phyloP scores from a whole-genome alignment of 2,797 vertebrate species.

The Molossus alvarezi region DNA sequence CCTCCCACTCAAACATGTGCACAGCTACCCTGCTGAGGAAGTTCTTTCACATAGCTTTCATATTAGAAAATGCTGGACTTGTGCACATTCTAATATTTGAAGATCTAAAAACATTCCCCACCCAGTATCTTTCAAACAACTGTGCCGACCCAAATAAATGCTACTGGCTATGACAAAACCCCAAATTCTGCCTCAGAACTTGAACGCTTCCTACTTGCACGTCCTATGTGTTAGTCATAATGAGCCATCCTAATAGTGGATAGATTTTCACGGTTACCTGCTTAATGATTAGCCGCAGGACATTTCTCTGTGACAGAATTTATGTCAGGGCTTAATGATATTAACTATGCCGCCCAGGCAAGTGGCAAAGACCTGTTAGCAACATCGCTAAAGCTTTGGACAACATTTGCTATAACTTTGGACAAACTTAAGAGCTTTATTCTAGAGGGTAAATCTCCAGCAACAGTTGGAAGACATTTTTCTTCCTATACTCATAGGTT shows the following conservation, averaged over 20 bases:
- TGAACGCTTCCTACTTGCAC: neutral
- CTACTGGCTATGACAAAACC: conserved; percentile 23
- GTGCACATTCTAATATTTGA: conserved; percentile 73
- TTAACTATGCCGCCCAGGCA: neutral
- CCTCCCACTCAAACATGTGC: conserved; percentile 80
- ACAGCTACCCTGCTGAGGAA: conserved; percentile 55
- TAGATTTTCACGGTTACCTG: conserved; percentile 73
- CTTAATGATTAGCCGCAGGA: conserved; percentile 61
- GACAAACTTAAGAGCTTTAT: conserved; percentile 53
- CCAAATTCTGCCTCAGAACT: neutral
- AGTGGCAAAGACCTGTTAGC: neutral
- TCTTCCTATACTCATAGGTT: conserved; percentile 79
- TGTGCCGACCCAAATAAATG: neutral
- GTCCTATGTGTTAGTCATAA: neutral
- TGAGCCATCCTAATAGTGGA: neutral
- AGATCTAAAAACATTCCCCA: conserved; percentile 71
- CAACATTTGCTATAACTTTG: neutral
- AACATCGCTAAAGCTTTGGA: neutral
- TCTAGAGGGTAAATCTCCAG: conserved; percentile 75
- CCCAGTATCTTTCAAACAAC: conserved; percentile 62
- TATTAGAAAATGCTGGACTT: conserved; percentile 73
- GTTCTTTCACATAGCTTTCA: conserved; percentile 68
- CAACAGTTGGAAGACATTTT: conserved; percentile 68
- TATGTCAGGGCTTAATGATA: neutral
- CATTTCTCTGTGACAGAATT: conserved; percentile 35